Evolutionary conservation across 1,140 invertebrate species (phyloP).

Genomic region (Drosophila truncata): DNA sequence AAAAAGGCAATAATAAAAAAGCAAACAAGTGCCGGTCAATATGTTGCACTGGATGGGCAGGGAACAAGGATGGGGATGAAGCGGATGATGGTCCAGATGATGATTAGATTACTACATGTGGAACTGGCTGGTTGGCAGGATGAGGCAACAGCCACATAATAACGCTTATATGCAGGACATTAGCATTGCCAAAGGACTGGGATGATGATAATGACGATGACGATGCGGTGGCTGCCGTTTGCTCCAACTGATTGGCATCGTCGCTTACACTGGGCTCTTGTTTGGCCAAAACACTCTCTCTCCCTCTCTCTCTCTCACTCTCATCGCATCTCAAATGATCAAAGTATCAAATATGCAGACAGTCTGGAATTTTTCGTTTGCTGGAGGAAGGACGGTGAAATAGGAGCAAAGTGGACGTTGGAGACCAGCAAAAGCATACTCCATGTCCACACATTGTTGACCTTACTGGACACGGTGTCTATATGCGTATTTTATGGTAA

Average conservation of each 20-base stretch:
- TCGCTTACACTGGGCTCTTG: slow-evolving; percentile 25
- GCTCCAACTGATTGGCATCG: slow-evolving; percentile 40
- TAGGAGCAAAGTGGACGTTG: slow-evolving; percentile 10
- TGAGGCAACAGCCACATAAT: slow-evolving; percentile 41
- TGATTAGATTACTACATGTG: slow-evolving; percentile 67
- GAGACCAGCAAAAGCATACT: slow-evolving; percentile 7
- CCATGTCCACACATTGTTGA: slow-evolving; percentile 13
- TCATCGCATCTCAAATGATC: slow-evolving; percentile 57
- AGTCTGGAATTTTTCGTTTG: slow-evolving; percentile 61
- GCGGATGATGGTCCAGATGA: slow-evolving; percentile 56
- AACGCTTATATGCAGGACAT: slow-evolving; percentile 58
- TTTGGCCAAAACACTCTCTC: slow-evolving; percentile 33
- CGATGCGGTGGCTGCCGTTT: slow-evolving; percentile 13
- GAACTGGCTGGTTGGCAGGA: slow-evolving; percentile 12
- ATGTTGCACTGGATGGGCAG: slow-evolving; percentile 56
- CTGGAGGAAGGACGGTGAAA: not conserved
- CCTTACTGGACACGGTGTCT: slow-evolving; percentile 19
- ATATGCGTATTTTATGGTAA: slow-evolving; percentile 45
- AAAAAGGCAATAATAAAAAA: slow-evolving; percentile 35
- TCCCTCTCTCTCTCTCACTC: too few relatives aligned
- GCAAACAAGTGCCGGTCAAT: slow-evolving; percentile 59
- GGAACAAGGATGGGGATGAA: slow-evolving; percentile 3
- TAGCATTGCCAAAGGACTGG: slow-evolving; percentile 36
- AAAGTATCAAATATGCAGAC: slow-evolving; percentile 83
- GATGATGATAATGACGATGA: slow-evolving; percentile 1